These are phyloP conservation scores for Echinometra lucunter DNA, from an alignment of 53 echinoderm and acorn worm genomes.

Conservation along the genomic window DNA sequence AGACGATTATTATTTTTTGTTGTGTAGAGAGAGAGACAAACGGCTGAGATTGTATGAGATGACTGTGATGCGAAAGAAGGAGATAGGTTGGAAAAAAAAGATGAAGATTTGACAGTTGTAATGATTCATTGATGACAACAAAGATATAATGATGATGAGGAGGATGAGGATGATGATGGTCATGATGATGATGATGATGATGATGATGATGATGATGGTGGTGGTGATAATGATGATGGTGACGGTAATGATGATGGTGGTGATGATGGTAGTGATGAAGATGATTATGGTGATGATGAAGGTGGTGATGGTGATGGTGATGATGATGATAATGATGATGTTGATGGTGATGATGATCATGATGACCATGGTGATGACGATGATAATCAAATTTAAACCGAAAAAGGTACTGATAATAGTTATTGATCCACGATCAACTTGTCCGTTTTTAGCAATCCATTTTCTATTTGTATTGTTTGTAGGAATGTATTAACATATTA, in stretches of 20 bases:
- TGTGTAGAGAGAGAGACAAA: background rate
- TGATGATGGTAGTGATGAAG: no score
- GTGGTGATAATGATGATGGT: background rate
- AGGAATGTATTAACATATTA: no score
- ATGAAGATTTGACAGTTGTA: background rate
- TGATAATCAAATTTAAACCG: background rate
- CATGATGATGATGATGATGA: no score
- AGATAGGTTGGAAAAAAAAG: no score
- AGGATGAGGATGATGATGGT: no score
- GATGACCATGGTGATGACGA: background rate
- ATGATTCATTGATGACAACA: background rate
- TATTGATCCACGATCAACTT: no score
- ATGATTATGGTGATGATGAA: background rate
- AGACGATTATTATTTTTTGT: background rate
- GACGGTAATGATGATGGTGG: background rate
- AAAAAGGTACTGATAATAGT: background rate
- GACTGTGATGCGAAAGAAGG: background rate
- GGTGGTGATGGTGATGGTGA: background rate
- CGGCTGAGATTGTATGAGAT: background rate
- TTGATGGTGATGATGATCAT: background rate
- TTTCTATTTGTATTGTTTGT: no score
- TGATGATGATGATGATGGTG: slow-evolving; percentile 15
- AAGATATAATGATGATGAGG: no score
- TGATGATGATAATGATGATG: background rate
- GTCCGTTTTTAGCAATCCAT: no score